phyloP scores from a whole-genome alignment of 2,888 invertebrate species.

The Cryptus armator region DNA sequence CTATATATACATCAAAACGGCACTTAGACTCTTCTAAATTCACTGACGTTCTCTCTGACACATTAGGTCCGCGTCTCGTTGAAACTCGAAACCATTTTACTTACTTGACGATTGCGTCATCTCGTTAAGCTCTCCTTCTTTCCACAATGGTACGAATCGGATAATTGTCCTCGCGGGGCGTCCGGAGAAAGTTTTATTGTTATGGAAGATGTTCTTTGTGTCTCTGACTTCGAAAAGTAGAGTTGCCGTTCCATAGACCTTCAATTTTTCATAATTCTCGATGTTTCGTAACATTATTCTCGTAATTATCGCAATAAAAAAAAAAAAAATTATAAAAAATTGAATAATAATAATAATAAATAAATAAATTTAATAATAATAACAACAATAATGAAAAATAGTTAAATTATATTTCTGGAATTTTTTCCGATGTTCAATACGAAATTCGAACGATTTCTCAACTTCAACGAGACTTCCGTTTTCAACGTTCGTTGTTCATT shows the following conservation, averaged over 20 bases:
- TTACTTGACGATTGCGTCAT: slow-evolving; percentile 59
- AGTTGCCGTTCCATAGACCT: background rate
- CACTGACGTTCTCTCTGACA: slow-evolving; percentile 5
- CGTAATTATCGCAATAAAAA: too few species aligned
- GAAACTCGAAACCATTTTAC: slow-evolving; percentile 63
- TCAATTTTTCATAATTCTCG: background rate
- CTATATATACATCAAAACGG: slow-evolving; percentile 9
- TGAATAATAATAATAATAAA: too few species aligned
- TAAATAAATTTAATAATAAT: too few species aligned
- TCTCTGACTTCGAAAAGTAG: background rate
- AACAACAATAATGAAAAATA: too few species aligned
- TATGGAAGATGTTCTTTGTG: background rate
- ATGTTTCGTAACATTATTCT: background rate
- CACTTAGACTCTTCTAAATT: slow-evolving; percentile 10
- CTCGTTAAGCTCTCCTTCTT: slow-evolving; percentile 62
- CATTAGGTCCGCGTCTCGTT: slow-evolving; percentile 2
- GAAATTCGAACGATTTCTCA: too few species aligned
- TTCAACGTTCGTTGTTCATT: too few species aligned
- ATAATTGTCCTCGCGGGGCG: slow-evolving; percentile 29
- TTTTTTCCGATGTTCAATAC: too few species aligned
- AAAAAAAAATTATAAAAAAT: too few species aligned
- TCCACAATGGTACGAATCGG: slow-evolving; percentile 53
- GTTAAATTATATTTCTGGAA: too few species aligned
- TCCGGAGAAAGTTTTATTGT: slow-evolving; percentile 33
- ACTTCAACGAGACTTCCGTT: too few species aligned